These are phyloP conservation scores for Gymnopithys bicolor DNA, from an alignment of 2,797 vertebrate genomes.

Conservation along the genomic window DNA sequence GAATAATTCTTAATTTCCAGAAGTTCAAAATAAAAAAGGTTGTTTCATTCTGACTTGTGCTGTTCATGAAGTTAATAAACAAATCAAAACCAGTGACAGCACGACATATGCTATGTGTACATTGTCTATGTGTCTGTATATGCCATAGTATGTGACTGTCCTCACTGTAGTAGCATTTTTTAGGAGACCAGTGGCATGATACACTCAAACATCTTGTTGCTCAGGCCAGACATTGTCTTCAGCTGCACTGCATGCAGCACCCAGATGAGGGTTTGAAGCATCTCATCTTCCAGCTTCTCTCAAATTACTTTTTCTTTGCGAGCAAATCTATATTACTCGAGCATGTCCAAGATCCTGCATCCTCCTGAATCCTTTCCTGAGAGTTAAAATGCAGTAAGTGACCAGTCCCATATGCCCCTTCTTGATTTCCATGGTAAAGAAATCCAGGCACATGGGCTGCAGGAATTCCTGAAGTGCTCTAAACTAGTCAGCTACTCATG, in stretches of 20 bases:
- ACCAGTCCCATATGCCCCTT: not conserved
- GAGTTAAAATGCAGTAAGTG: not conserved
- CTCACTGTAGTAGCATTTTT: not conserved
- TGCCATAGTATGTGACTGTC: not conserved
- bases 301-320: not conserved
- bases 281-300: not conserved
- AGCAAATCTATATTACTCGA: not conserved
- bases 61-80: not conserved
- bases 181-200: not conserved
- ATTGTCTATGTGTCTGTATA: not conserved
- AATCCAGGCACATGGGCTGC: not conserved
- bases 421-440: not conserved
- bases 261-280: not conserved
- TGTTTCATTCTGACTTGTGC: not conserved
- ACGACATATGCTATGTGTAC: not conserved
- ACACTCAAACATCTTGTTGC: rapidly evolving
- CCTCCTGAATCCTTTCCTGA: not conserved
- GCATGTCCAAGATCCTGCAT: not conserved
- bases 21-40: not conserved
- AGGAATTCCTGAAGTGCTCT: not conserved
- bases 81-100: not conserved
- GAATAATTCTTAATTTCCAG: not conserved
- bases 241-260: not conserved
- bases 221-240: not conserved
- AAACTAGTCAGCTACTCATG: not conserved